Evolutionary conservation across 2,888 invertebrate genomes (phyloP), one percentile per base, ranked within the genome.

Genomic region (Eremobia ochroleuca): DNA sequence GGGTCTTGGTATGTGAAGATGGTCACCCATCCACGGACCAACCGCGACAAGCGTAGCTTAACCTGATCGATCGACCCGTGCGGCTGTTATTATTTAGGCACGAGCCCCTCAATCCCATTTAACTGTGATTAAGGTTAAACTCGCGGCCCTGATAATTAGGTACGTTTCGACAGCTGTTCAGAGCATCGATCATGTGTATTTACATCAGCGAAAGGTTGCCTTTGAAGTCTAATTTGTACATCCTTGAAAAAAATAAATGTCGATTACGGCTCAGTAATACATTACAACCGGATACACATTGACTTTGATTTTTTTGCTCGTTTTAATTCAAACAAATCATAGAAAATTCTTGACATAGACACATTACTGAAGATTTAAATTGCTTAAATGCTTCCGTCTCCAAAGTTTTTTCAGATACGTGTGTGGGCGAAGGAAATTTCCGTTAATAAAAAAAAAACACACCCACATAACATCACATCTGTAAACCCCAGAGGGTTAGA

Each of bases 191-290:
- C 62, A 25, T 55, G 46, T 75, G 58, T 75, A 75, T 78, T 40
- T 68, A 64, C 49, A 76, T 80, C 68, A 83, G 66, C 64, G 52
- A 85, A 82, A 78, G 70, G 78, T 85, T 71, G 43, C 61, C 88
- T 91, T 88, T 90, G 90, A 90, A 85, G 85, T 88, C 75, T 66
- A 79, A 85, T 87, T 81, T 76, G 61, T 21, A 58, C 76, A 79
- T 74, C 89, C 87, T 82, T 87, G 87, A 84, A 87, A 84, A 88
- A 87, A 62, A 76, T 46, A 25, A n/a, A 79, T 62, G 73, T 72
- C 66, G 66, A 81, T 77, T 79, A 87, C 58, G 34, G 34, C 55
- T 49, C 55, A 43, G 73, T 79, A 71, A 77, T 75, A 73, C 8
- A 31, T 66, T 58, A 37, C 37, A 58, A 66, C 52, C 70, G 73